These are phyloP conservation scores for Synanthedon myopaeformis DNA, from an alignment of 2,888 invertebrate species.

Conservation along the genomic window DNA sequence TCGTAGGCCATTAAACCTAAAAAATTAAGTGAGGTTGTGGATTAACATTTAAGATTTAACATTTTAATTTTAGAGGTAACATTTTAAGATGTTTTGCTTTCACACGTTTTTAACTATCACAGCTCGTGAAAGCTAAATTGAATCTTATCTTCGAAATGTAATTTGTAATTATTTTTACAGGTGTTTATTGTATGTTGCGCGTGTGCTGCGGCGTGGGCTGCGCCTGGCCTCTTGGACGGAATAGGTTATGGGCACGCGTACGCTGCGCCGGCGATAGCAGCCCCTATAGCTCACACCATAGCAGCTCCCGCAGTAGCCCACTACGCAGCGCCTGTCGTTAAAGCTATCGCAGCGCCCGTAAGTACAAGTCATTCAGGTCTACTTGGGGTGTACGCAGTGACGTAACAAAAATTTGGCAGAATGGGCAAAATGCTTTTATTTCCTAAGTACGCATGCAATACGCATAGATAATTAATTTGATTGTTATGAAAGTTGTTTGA, in stretches of 20 bases:
- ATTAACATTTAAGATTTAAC: too few species aligned
- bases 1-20: too few species aligned
- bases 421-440: too few species aligned
- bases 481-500: too few species aligned
- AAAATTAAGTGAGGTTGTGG: too few species aligned
- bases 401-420: background rate
- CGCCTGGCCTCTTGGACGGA: slow-evolving; percentile 35
- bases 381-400: background rate
- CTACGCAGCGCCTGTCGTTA: slow-evolving; percentile 18
- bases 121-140: background rate
- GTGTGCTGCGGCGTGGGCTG: slow-evolving; percentile 43
- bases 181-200: slow-evolving; percentile 50
- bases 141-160: background rate
- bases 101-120: background rate
- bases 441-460: too few species aligned
- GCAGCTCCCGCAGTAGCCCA: slow-evolving; percentile 11
- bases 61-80: too few species aligned
- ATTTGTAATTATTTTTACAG: slow-evolving; percentile 16
- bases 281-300: background rate
- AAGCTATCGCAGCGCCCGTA: slow-evolving; percentile 19
- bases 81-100: background rate
- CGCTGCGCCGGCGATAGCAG: slow-evolving; percentile 13
- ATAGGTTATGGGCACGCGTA: slow-evolving; percentile 16
- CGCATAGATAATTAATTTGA: too few species aligned
- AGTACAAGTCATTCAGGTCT: background rate